These are phyloP conservation scores for Pocillopora verrucosa DNA, from an alignment of 64 coral and sea anemone genomes.

Conservation along the genomic window DNA sequence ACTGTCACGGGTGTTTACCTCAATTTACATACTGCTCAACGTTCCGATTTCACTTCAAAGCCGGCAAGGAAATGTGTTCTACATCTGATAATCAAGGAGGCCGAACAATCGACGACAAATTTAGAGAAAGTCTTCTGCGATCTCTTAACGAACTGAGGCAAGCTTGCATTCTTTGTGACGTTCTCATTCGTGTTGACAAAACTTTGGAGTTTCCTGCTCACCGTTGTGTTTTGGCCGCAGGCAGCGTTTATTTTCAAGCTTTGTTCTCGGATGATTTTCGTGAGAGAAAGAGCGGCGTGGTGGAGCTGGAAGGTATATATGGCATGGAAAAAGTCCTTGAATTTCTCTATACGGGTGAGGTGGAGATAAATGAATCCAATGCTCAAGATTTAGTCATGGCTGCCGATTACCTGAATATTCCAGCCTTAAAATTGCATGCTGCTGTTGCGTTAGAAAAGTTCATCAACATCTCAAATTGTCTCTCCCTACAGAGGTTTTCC, in stretches of 20 bases:
- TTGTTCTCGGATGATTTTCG: constrained; percentile 37
- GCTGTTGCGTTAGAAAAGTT: neutral
- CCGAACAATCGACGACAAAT: constrained; percentile 11
- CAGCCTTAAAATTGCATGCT: constrained; percentile 49
- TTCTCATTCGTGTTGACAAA: constrained; percentile 23
- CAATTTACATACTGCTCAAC: too few species aligned
- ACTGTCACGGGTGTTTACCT: too few species aligned
- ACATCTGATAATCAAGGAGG: neutral
- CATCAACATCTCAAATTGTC: constrained; percentile 37
- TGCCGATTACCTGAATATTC: constrained; percentile 63
- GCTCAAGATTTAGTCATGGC: constrained; percentile 43
- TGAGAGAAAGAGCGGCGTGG: constrained; percentile 12
- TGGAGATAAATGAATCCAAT: constrained; percentile 7
- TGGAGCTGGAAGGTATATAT: constrained; percentile 29
- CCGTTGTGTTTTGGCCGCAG: constrained; percentile 19
- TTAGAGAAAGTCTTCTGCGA: constrained; percentile 10
- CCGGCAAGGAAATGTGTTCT: neutral
- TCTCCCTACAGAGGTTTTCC: constrained; percentile 29
- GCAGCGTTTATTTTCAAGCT: constrained; percentile 49
- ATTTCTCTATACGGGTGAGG: constrained; percentile 53
- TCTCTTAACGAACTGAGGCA: constrained; percentile 33
- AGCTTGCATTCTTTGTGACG: constrained; percentile 54
- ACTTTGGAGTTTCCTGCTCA: constrained; percentile 26
- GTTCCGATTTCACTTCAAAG: too few species aligned
- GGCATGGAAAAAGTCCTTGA: constrained; percentile 33